Evolutionary conservation across 2,888 invertebrate species (phyloP).

Genomic region (Sesia apiformis): DNA sequence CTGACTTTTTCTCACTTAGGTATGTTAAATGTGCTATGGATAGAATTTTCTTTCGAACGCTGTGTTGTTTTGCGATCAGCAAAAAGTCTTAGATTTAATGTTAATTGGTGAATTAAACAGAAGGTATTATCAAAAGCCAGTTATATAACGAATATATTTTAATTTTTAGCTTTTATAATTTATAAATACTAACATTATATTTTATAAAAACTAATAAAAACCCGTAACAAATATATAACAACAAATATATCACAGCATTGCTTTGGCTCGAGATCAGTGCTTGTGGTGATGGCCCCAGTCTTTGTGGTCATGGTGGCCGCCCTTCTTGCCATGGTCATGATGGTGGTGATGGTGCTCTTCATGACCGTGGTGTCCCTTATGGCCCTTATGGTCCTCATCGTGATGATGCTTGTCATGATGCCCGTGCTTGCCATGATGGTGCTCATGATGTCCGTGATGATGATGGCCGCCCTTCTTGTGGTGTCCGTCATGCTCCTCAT

Average conservation of each 20-base stretch:
- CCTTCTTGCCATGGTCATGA: conserved; percentile 67
- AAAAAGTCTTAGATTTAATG: too few species aligned
- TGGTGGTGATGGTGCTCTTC: conserved; percentile 65
- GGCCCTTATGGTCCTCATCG: conserved; percentile 61
- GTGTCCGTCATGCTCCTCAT: conserved; percentile 51
- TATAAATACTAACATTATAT: neutral
- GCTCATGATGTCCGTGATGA: conserved; percentile 58
- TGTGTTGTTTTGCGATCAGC: too few species aligned
- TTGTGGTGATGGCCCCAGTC: conserved; percentile 66
- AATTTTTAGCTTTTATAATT: neutral
- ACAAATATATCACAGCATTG: conserved; percentile 48
- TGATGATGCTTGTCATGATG: conserved; percentile 65
- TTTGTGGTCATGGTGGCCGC: conserved; percentile 59
- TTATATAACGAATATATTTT: neutral
- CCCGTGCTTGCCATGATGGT: conserved; percentile 59
- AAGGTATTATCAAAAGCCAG: conserved; percentile 13
- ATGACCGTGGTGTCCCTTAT: conserved; percentile 66
- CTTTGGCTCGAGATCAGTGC: conserved; percentile 40
- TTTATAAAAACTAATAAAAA: neutral
- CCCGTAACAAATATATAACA: conserved; percentile 2
- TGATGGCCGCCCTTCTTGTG: conserved; percentile 68
- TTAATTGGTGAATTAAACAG: too few species aligned
- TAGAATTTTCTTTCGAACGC: too few species aligned
- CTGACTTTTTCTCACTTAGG: too few species aligned
- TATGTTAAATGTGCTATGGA: too few species aligned